Base-by-base conservation (phyloP, 2,113 vertebrate genomes). In the Tichodroma muraria region DNA sequence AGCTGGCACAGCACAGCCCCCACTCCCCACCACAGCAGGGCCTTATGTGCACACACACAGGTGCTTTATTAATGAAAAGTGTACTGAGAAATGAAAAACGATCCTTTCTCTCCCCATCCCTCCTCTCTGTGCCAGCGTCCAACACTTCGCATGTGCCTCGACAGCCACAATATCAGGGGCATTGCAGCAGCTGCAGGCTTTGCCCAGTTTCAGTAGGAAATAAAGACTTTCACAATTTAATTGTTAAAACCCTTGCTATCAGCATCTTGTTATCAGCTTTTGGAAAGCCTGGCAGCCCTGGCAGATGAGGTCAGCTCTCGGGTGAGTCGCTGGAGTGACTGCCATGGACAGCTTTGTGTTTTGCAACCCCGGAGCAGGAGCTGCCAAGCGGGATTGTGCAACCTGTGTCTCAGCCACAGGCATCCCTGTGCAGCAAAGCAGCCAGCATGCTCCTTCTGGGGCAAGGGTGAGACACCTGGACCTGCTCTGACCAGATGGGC, bases 121-220 rank as follows among this genome's bases (percentile, higher is more conserved):
- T 89, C 63, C 23, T 45, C 31, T 71, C 64, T 2, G 1, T 64
- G 78, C 70, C 78, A 56, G 60, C 65, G 81, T 15, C 35, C 90
- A 80, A 57, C 78, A 38, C 75, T 70, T 45, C 0, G 2, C 38
- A 8, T 8, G 2, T 2, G 0, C 53, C 31, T 42, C 30, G 50
- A 40, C 31, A 27, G 17, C 45, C 0, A 0, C 44, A 21, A 3
- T 21, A 13, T 1, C 1, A 4, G 22, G 20, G 38, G 4, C 47
- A 22, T 19, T 25, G 17, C 54, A 65, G 64, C 31, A 92, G 82
- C 19, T 52, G 42, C 59, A 75, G 19, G 19, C 37, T 60, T 59
- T 75, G 60, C 33, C 35, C 8, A 4, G 17, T 65, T 90, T 16
- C 33, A 21, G 37, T 14, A 72, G 79, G 37, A 90, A 90, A 82